Evolutionary conservation across 2,113 vertebrate species (phyloP).

Genomic region (Phrynosoma platyrhinos): DNA sequence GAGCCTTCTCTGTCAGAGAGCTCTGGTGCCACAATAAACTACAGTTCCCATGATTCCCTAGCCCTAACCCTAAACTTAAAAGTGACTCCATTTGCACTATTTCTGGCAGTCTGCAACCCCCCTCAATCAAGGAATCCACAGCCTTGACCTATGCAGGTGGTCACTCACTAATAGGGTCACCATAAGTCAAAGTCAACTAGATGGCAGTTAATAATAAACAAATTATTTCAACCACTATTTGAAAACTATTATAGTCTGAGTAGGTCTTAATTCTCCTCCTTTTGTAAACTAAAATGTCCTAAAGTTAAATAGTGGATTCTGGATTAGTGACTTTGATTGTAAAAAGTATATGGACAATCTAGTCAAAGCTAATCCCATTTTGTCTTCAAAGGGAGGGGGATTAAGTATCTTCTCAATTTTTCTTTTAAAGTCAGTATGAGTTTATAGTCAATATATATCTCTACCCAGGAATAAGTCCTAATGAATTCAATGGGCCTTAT

Average conservation of each 20-base stretch:
- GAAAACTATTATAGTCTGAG: conserved; percentile 21
- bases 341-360: background rate
- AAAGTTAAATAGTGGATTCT: background rate
- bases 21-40: no score
- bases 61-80: no score
- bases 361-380: background rate
- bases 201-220: background rate
- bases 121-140: background rate
- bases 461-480: background rate
- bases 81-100: no score
- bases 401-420: background rate
- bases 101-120: no score
- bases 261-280: background rate
- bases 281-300: background rate
- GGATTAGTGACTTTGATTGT: background rate
- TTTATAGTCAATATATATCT: background rate
- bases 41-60: no score
- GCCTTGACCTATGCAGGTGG: no score
- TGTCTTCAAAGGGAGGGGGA: background rate
- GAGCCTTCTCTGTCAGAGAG: no score
- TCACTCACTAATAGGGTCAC: no score
- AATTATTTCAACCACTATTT: background rate
- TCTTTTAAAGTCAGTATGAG: background rate
- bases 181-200: background rate
- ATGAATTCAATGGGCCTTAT: background rate